Percentiles rank a stretch among this genome's conserved stretches.
Evolutionary conservation across 2,888 invertebrate genomes (phyloP).

Genomic region (Pristionchus arcanus): DNA sequence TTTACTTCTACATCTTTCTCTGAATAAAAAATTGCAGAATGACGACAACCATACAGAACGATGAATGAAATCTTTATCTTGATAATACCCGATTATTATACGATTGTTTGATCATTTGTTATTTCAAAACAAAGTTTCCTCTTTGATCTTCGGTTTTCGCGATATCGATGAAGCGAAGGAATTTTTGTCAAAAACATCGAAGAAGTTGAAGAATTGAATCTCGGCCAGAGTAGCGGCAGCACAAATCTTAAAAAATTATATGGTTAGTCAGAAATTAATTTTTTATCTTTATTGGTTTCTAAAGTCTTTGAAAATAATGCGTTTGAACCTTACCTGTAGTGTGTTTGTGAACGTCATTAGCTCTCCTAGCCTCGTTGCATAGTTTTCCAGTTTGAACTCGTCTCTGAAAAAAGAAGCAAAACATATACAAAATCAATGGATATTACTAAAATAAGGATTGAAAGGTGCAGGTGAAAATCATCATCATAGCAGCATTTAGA

Average conservation of each 20-base stretch:
- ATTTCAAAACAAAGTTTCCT: neutral
- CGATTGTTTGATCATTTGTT: neutral
- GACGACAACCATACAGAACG: too few relatives aligned
- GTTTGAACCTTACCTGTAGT: constrained; percentile 45
- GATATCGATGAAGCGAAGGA: constrained; percentile 54
- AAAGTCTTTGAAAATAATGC: neutral
- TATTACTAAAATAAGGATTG: too few relatives aligned
- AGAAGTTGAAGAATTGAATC: constrained; percentile 58
- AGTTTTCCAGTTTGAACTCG: constrained; percentile 57
- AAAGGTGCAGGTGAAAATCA: too few relatives aligned
- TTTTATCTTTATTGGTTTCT: too few relatives aligned
- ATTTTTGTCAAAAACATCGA: constrained; percentile 56
- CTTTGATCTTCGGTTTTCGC: neutral
- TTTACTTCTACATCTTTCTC: too few relatives aligned
- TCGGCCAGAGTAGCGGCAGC: constrained; percentile 54
- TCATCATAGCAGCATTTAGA: too few relatives aligned
- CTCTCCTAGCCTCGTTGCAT: constrained; percentile 58
- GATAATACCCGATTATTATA: neutral
- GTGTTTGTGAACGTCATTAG: constrained; percentile 56
- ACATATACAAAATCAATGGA: too few relatives aligned
- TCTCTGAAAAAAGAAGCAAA: constrained; percentile 51
- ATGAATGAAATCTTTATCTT: neutral
- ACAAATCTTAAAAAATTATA: constrained; percentile 52
- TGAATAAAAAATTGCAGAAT: too few relatives aligned
- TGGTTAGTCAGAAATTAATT: too few relatives aligned